Conservation (phyloP, 23 tunicate species). For the Aplidium turbinatum region DNA sequence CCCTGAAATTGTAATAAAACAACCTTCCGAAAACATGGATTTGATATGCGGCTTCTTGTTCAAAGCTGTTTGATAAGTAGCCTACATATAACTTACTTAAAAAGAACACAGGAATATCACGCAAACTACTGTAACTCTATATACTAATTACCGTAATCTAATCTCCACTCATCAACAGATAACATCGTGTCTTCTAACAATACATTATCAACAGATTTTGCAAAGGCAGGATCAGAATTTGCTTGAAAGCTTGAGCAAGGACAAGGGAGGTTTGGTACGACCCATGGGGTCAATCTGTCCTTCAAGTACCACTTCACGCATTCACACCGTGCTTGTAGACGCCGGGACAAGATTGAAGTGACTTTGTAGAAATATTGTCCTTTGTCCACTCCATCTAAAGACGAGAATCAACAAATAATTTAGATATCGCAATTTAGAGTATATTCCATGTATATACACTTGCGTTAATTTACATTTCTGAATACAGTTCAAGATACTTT, state of each 20-base stretch:
- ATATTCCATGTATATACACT: too few relatives aligned
- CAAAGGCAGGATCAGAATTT: background rate
- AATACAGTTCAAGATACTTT: too few relatives aligned
- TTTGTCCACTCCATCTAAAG: background rate
- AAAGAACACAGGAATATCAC: too few relatives aligned
- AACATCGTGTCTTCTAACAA: background rate
- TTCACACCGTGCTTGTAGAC: conserved; percentile 15
- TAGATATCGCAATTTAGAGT: too few relatives aligned
- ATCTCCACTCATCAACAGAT: conserved; percentile 16
- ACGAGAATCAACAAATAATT: background rate
- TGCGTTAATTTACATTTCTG: too few relatives aligned
- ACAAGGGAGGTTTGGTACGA: background rate
- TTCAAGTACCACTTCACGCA: conserved; percentile 35
- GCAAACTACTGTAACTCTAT: too few relatives aligned
- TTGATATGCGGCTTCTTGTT: too few relatives aligned
- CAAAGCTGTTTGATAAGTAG: too few relatives aligned
- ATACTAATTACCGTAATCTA: too few relatives aligned
- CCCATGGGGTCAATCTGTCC: conserved; percentile 1
- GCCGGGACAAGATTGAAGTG: background rate
- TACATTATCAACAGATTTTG: background rate
- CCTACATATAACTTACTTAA: too few relatives aligned
- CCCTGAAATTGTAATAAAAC: too few relatives aligned
- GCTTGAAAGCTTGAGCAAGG: conserved; percentile 31
- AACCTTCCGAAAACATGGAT: too few relatives aligned
- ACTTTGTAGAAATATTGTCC: conserved; percentile 20